These are phyloP conservation scores for Lordiphosa collinella DNA, from an alignment of 1,140 invertebrate genomes.

Conservation along the genomic window DNA sequence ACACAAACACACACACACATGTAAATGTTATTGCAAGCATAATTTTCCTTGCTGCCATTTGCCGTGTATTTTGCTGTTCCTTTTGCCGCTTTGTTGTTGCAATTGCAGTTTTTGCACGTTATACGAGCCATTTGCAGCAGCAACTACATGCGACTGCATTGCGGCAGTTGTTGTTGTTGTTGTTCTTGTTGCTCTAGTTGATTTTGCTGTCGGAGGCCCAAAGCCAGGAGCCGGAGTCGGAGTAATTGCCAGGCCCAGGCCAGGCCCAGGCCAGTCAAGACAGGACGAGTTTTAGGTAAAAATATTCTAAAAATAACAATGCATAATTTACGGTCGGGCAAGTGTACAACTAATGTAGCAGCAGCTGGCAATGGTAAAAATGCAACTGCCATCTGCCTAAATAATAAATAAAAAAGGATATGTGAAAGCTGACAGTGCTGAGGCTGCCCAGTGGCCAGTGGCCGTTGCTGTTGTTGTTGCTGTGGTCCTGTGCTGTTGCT, in stretches of 20 bases:
- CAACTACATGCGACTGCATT: constrained; percentile 72
- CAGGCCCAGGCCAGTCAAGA: constrained; percentile 25
- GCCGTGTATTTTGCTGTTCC: constrained; percentile 39
- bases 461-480: background rate
- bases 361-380: constrained; percentile 57
- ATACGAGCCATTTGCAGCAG: constrained; percentile 73
- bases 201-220: constrained; percentile 2
- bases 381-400: constrained; percentile 65
- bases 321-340: constrained; percentile 63
- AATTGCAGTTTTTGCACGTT: constrained; percentile 72
- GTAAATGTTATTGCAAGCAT: constrained; percentile 76
- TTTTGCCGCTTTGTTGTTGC: constrained; percentile 42
- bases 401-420: constrained; percentile 67
- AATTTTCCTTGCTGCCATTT: constrained; percentile 61
- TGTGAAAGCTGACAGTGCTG: constrained; percentile 30
- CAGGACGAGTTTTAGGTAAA: constrained; percentile 35
- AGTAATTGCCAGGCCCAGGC: constrained; percentile 64
- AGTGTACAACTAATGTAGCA: constrained; percentile 57
- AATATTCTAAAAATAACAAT: constrained; percentile 75
- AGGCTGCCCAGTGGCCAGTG: constrained; percentile 18
- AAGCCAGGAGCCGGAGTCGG: constrained; percentile 22
- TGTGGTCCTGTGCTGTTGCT: constrained; percentile 15
- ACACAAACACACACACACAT: constrained; percentile 38
- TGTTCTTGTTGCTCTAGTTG: constrained; percentile 8
- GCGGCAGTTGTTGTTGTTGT: constrained; percentile 63